Evolutionary conservation across 2,888 invertebrate species (phyloP), one percentile per base, ranked within the genome.

Genomic region (Drosophila cyrtoloma): DNA sequence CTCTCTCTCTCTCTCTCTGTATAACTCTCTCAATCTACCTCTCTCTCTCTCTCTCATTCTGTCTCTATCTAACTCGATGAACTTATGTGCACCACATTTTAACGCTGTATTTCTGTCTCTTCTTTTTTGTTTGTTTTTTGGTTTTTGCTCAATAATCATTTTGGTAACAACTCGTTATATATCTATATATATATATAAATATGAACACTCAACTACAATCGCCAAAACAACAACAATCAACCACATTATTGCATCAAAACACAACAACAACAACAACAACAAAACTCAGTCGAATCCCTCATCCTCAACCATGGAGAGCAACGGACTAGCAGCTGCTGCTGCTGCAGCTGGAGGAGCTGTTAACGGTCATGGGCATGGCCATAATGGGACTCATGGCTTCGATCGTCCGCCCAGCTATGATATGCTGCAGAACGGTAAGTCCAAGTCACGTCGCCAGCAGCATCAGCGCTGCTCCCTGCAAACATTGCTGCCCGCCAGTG

Each of bases 341-440:
- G 5, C 73, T 55, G 69, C 77, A 52, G 53, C 85, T 32, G 67
- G 68, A 19, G 82, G 58, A 44, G 66, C 64, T 19, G 78, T 66
- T 73, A 90, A 90, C 53, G 75, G 83, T 22, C 84, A 87, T 60
- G 82, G 78, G 28, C 58, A 58, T 55, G 73, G 77, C 16, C 53
- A 53, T 47, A 47, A 47, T 53, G 53, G 53, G 9, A 47, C 47
- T 6, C 69, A 69, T 55, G 77, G 79, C 22, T 75, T 88, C 65
- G 86, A 86, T 58, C 84, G 89, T 30, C 90, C 89, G 62, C 93
- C 93, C 84, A 94, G 94, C 86, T 94, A 94, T 80, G 94, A 94
- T 82, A 93, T 93, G 90, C 92, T 94, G 76, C 93, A 93, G 90
- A 94, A 93, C 81, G 94, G 94, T 94, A 94, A 94, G 93, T 94